Evolutionary conservation across 2,888 invertebrate genomes (phyloP), one percentile per base, ranked within the genome.

Genomic region (Onthophagus sagittarius): DNA sequence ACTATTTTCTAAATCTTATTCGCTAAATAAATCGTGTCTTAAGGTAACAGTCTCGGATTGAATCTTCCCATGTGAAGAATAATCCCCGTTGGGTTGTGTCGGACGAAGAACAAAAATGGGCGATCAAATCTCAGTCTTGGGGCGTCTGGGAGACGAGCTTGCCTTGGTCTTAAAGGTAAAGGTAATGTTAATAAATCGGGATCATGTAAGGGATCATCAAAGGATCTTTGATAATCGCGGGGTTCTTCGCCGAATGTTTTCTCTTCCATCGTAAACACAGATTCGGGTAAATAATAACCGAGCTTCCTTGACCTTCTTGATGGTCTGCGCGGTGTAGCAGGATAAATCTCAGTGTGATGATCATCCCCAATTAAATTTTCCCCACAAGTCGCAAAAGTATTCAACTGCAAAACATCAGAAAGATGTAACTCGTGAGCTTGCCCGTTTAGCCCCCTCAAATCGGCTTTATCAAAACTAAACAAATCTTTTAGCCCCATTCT

Each of bases 21-120:
- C 23, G 23, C 23, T 23, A 23, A 23, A 23, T 62, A 71, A 70
- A 32, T 73, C 72, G 63, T 72, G 11, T 33, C 74, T 88, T 87
- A 94, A 84, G 94, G 94, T 85, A 94, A 86, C 82, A 94, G 89
- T 85, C 93, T 90, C 63, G 94, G 95, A 85, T 94, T 95, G 86
- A 94, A 95, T 82, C 95, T 89, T 63, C 96, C 96, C 88, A 95
- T 94, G 83, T 94, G 94, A 71, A 96, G 86, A 80, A 96, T 93
- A 87, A 96, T 90, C 75, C 96, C 96, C n/a, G 95, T 93, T 0
- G 95, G 96, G 85, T 96, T 96, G 85, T 96, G 96, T 81, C 96
- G 89, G 11, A 96, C 94, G 79, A 95, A 93, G 84, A 94, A 96
- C 31, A 96, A 87, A 88, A 96, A 96, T 0, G 96, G 96, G 81